phyloP scores from a whole-genome alignment of 2,888 invertebrate species.

The Dusona sp. region DNA sequence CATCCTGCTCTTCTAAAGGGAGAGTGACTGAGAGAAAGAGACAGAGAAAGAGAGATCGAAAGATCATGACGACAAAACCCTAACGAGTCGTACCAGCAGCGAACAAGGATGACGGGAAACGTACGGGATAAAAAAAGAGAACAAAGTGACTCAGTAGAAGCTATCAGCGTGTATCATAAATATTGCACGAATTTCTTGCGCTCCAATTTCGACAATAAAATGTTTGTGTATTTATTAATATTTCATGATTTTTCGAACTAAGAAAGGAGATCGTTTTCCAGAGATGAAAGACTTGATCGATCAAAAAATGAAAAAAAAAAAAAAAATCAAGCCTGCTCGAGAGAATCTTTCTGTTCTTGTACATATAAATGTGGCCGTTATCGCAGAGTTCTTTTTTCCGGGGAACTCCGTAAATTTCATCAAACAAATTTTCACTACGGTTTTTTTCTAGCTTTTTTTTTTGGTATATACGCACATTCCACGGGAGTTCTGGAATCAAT shows the following conservation, averaged over 20 bases:
- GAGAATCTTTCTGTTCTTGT: neutral
- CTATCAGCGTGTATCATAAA: neutral
- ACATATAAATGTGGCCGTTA: neutral
- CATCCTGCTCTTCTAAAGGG: slow-evolving; percentile 8
- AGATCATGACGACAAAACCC: slow-evolving; percentile 35
- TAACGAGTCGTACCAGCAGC: slow-evolving; percentile 13
- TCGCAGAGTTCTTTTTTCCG: neutral
- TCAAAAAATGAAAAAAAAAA: neutral
- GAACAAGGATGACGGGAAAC: neutral
- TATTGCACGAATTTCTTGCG: neutral
- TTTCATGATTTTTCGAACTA: neutral
- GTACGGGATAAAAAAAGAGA: neutral
- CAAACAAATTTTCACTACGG: slow-evolving; percentile 47
- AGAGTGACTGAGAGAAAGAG: slow-evolving; percentile 19
- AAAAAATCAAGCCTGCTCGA: neutral
- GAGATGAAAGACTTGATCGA: neutral
- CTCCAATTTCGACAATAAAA: neutral
- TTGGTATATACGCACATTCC: slow-evolving; percentile 25
- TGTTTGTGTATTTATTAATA: neutral
- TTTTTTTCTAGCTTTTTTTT: slow-evolving; percentile 23
- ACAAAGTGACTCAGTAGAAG: neutral
- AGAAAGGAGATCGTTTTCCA: neutral
- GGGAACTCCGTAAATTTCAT: slow-evolving; percentile 48
- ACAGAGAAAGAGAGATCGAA: slow-evolving; percentile 12
- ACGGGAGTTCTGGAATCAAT: slow-evolving; percentile 56